phyloP scores from a whole-genome alignment of 1,140 invertebrate species.

The Coboldia fuscipes region DNA sequence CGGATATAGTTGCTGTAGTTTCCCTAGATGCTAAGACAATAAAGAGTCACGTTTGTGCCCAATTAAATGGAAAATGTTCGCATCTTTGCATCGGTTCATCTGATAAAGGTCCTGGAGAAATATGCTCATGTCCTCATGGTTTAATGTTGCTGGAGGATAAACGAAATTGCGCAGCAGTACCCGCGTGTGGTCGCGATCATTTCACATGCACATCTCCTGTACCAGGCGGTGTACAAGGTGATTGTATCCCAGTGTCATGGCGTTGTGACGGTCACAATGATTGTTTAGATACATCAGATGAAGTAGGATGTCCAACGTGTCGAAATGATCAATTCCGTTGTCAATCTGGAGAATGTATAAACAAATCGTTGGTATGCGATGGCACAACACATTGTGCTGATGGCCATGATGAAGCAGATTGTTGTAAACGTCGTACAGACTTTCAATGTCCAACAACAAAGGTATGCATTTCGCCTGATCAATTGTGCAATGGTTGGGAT shows the following conservation, averaged over 20 bases:
- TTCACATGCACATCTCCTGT: constrained; percentile 45
- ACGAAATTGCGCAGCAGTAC: constrained; percentile 41
- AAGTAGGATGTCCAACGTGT: constrained; percentile 45
- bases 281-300: constrained; percentile 65
- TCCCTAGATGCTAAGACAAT: constrained; percentile 19
- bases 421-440: constrained; percentile 31
- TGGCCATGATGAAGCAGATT: constrained; percentile 37
- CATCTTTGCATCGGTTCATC: constrained; percentile 44
- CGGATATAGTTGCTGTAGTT: constrained; percentile 33
- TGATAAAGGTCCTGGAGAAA: constrained; percentile 21
- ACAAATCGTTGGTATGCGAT: constrained; percentile 45
- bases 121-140: constrained; percentile 59
- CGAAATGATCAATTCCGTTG: constrained; percentile 46
- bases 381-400: constrained; percentile 49
- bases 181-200: constrained; percentile 51
- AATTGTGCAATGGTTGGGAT: constrained; percentile 42
- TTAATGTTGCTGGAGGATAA: constrained; percentile 45
- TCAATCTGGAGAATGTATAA: constrained; percentile 52
- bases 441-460: constrained; percentile 38
- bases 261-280: constrained; percentile 29
- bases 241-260: constrained; percentile 70
- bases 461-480: constrained; percentile 30
- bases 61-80: constrained; percentile 17
- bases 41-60: constrained; percentile 17
- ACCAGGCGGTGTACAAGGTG: constrained; percentile 22